These are phyloP conservation scores for Petrocephalus microphthalmus DNA, from an alignment of 2,113 vertebrate species.

Conservation along the genomic window DNA sequence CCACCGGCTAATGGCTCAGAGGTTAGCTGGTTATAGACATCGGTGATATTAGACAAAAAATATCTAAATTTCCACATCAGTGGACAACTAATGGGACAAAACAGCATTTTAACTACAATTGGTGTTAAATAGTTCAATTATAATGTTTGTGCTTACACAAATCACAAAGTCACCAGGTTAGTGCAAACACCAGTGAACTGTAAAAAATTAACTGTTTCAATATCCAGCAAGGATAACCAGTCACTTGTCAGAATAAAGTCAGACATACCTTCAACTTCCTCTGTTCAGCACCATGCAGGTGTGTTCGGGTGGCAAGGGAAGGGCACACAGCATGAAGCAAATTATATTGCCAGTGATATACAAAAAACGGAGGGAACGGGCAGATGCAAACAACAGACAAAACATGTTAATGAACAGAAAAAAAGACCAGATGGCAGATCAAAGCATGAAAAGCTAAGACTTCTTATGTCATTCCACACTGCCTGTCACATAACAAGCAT, in stretches of 20 bases:
- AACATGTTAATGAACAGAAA: constrained; percentile 39
- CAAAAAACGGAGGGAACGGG: constrained; percentile 60
- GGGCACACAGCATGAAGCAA: constrained; percentile 63
- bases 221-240: not conserved
- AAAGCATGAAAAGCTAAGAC: constrained; percentile 34
- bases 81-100: not conserved
- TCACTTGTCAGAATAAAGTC: not conserved
- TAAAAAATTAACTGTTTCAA: not conserved
- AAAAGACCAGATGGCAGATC: constrained; percentile 10
- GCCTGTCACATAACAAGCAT: constrained; percentile 31
- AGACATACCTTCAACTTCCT: constrained; percentile 83
- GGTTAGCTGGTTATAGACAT: not conserved
- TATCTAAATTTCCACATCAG: not conserved
- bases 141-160: not conserved
- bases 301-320: constrained; percentile 33
- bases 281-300: constrained; percentile 57
- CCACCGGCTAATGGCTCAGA: not conserved
- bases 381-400: constrained; percentile 52
- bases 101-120: not conserved
- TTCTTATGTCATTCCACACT: constrained; percentile 25
- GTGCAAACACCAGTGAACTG: not conserved
- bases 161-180: not conserved
- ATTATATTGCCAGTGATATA: constrained; percentile 67
- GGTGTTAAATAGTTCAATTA: not conserved
- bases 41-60: not conserved